A percentile compares a stretch with the other conserved stretches of the same genome.
Conservation (phyloP, 2,113 vertebrate genomes). For the Nycticryphes semicollaris region DNA sequence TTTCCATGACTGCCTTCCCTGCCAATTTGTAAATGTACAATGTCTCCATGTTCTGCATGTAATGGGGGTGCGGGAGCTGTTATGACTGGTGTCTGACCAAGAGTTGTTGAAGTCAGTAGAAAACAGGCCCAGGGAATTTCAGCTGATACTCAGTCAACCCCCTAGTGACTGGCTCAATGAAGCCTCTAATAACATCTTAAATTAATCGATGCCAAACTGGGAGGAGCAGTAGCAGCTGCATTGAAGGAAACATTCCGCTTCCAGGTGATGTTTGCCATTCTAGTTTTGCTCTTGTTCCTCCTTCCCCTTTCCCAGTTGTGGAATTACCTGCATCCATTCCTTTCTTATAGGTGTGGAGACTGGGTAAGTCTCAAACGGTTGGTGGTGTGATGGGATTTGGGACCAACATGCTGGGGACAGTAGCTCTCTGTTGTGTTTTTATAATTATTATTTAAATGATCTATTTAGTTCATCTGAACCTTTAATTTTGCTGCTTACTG, state of each 20-base stretch:
- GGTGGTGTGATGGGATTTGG: constrained; percentile 19
- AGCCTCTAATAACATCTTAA: neutral
- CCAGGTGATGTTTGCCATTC: neutral
- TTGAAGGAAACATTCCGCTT: constrained; percentile 6
- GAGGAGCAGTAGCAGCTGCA: constrained; percentile 17
- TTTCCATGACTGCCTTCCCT: neutral
- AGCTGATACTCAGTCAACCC: neutral
- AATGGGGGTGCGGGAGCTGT: neutral
- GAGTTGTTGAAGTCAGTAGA: neutral
- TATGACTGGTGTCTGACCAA: neutral
- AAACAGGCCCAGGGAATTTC: neutral
- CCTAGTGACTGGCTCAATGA: neutral
- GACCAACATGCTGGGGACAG: constrained; percentile 52
- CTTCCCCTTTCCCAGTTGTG: neutral
- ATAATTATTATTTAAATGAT: constrained; percentile 64
- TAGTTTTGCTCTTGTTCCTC: neutral
- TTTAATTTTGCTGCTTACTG: constrained; percentile 71
- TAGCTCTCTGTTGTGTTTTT: constrained; percentile 45
- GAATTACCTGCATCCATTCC: constrained; percentile 30
- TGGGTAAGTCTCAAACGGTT: constrained; percentile 9
- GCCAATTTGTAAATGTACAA: neutral
- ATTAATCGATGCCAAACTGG: neutral
- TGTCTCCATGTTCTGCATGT: neutral
- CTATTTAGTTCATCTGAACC: constrained; percentile 65
- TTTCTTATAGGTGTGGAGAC: neutral